A percentile compares a stretch with the other conserved stretches of the same genome.
phyloP scores from a whole-genome alignment of 2,888 invertebrate species.

The Drosophila melanocephala region DNA sequence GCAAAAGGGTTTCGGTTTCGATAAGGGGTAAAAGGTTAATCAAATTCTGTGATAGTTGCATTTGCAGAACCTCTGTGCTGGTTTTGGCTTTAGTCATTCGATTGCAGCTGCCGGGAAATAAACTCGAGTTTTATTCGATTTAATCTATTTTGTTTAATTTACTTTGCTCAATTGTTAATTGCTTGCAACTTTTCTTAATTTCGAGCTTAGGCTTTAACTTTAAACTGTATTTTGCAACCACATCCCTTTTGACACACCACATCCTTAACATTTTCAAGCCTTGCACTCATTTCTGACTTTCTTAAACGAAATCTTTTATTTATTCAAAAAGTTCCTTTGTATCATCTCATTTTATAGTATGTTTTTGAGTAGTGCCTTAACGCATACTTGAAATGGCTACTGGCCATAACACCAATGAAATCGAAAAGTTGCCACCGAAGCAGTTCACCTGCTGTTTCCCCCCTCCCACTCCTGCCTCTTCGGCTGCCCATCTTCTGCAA shows the following conservation, averaged over 20 bases:
- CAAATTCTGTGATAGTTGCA: slow-evolving; percentile 48
- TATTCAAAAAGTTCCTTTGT: neutral
- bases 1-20: slow-evolving; percentile 22
- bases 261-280: neutral
- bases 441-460: slow-evolving; percentile 60
- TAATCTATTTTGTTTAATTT: neutral
- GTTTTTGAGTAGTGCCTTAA: slow-evolving; percentile 17
- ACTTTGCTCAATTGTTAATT: neutral
- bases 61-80: slow-evolving; percentile 16
- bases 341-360: neutral
- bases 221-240: neutral
- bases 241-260: neutral
- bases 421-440: slow-evolving; percentile 65
- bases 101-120: slow-evolving; percentile 25
- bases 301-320: neutral
- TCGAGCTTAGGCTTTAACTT: neutral
- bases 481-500: neutral
- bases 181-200: neutral
- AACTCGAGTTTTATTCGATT: neutral
- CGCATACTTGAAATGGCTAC: slow-evolving; percentile 46
- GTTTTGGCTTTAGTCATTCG: neutral
- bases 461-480: neutral
- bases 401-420: slow-evolving; percentile 70
- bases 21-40: slow-evolving; percentile 36
- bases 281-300: neutral